These are phyloP conservation scores for Salpingus planirostris DNA, from an alignment of 2,888 invertebrate genomes.

Conservation along the genomic window DNA sequence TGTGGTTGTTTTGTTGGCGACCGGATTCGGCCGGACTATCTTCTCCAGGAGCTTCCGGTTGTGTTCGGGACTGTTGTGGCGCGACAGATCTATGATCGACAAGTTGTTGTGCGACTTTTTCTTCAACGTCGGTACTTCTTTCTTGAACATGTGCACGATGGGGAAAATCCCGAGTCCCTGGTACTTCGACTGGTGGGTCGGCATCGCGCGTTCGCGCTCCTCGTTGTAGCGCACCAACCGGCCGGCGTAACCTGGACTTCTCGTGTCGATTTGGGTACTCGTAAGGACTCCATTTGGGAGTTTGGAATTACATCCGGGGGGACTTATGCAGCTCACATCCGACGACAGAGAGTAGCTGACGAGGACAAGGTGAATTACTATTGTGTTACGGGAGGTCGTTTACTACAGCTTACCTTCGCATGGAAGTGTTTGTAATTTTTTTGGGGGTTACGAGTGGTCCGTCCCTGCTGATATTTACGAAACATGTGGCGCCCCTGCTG, in stretches of 20 bases:
- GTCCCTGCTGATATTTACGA: too few species aligned
- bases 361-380: too few species aligned
- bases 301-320: background rate
- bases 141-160: conserved; percentile 44
- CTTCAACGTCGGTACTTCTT: conserved; percentile 34
- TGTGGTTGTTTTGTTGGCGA: conserved; percentile 3
- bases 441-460: too few species aligned
- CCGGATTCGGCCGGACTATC: conserved; percentile 18
- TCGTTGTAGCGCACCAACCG: conserved; percentile 46
- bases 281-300: conserved; percentile 4
- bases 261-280: conserved; percentile 43
- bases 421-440: too few species aligned
- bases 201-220: conserved; percentile 24
- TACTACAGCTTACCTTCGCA: too few species aligned
- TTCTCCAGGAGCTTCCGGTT: conserved; percentile 23
- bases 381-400: too few species aligned
- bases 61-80: conserved; percentile 22
- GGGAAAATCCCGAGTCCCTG: conserved; percentile 43
- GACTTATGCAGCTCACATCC: too few species aligned
- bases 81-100: conserved; percentile 28
- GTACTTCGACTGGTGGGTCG: conserved; percentile 38
- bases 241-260: conserved; percentile 45
- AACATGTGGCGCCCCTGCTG: too few species aligned
- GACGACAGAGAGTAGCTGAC: too few species aligned
- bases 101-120: conserved; percentile 31